Evolutionary conservation across 1,140 invertebrate species (phyloP).

Genomic region (Panonychus citri): DNA sequence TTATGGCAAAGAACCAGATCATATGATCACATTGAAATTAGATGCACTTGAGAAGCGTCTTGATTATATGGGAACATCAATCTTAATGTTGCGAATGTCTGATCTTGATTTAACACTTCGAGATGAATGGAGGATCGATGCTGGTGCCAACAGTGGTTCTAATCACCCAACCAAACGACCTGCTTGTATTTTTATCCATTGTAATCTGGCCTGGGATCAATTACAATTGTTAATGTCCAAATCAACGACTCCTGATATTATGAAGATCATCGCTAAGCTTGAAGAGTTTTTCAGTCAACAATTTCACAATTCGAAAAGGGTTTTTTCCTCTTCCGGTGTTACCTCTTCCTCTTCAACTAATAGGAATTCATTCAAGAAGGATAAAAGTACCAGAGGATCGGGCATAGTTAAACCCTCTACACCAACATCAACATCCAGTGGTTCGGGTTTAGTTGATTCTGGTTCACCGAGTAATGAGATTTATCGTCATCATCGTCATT

Average conservation of each 20-base stretch:
- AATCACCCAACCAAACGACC: conserved; percentile 30
- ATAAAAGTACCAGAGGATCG: conserved; percentile 22
- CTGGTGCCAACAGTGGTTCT: conserved; percentile 15
- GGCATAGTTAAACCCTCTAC: not conserved
- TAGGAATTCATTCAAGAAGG: not conserved
- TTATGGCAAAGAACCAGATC: conserved; percentile 62
- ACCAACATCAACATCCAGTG: not conserved
- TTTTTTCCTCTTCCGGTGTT: conserved; percentile 41
- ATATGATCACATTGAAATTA: conserved; percentile 57
- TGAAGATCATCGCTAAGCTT: conserved; percentile 86
- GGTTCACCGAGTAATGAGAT: too few species aligned
- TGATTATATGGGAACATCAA: conserved; percentile 75
- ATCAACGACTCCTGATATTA: conserved; percentile 78
- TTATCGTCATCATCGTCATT: conserved; percentile 57
- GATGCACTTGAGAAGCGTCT: conserved; percentile 61
- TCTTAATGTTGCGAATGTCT: conserved; percentile 68
- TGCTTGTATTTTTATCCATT: conserved; percentile 74
- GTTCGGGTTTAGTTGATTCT: not conserved
- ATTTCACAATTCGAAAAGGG: conserved; percentile 72
- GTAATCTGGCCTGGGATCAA: conserved; percentile 78
- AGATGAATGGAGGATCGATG: conserved; percentile 53
- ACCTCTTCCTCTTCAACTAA: not conserved
- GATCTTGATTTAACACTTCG: conserved; percentile 45
- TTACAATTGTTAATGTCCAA: conserved; percentile 85
- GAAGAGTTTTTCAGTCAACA: conserved; percentile 92